Evolutionary conservation across 2,797 vertebrate species (phyloP).

Genomic region (Mormyrops attenuatus): DNA sequence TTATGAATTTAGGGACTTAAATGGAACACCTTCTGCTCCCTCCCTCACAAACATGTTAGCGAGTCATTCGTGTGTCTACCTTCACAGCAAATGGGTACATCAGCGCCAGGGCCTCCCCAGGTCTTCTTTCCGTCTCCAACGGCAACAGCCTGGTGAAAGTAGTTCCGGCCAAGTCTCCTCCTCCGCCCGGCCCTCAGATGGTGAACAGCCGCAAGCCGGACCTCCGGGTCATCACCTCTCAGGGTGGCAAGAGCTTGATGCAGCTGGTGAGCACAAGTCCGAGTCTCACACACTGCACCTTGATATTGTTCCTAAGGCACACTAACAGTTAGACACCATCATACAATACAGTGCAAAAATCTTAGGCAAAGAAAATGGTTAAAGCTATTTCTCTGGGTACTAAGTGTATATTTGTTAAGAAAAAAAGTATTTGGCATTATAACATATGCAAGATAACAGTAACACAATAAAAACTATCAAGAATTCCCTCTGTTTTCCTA

Average conservation of each 20-base stretch:
- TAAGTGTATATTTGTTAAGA: background rate
- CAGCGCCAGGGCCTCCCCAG: constrained; percentile 87
- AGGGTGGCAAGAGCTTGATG: constrained; percentile 84
- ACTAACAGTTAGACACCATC: background rate
- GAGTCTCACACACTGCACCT: background rate
- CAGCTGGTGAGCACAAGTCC: constrained; percentile 80
- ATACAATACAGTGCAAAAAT: background rate
- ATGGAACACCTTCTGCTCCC: background rate
- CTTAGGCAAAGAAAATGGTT: background rate
- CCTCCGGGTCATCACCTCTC: constrained; percentile 93
- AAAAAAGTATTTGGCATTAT: background rate
- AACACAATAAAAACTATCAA: background rate
- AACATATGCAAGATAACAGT: background rate
- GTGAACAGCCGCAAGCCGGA: constrained; percentile 84
- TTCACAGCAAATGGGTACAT: constrained; percentile 85
- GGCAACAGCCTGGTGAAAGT: constrained; percentile 87
- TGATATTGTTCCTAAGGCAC: background rate
- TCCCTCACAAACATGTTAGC: background rate
- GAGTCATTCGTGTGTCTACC: constrained; percentile 6
- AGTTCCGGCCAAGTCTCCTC: constrained; percentile 79
- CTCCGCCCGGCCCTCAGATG: constrained; percentile 72
- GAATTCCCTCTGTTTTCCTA: background rate
- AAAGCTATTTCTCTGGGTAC: background rate
- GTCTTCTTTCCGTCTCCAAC: constrained; percentile 87
- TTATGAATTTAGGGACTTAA: background rate